A percentile compares a stretch with the other conserved stretches of the same genome.
Evolutionary conservation across 2,888 invertebrate species (phyloP).

Genomic region (Syrista parreyssii): DNA sequence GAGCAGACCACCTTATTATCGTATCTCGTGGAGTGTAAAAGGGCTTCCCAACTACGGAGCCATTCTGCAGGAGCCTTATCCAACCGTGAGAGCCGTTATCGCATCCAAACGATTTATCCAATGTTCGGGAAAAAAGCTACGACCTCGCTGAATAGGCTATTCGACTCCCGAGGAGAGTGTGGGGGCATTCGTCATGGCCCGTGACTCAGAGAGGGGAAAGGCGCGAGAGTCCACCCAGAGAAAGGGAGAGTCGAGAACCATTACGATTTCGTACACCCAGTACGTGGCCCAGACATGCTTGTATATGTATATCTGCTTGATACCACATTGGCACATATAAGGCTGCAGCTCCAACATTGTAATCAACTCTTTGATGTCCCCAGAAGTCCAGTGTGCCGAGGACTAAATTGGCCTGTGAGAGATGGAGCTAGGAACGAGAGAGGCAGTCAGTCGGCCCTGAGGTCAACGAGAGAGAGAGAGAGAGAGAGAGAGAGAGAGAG

Average conservation of each 20-base stretch:
- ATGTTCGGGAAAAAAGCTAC: not conserved
- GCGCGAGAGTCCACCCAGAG: slow-evolving; percentile 1
- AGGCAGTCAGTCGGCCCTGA: slow-evolving; percentile 9
- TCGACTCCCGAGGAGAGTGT: not conserved
- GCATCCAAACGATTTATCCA: not conserved
- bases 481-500: not conserved
- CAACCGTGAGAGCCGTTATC: not conserved
- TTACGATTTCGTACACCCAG: slow-evolving; percentile 1
- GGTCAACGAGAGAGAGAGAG: not conserved
- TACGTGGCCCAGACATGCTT: slow-evolving; percentile 14
- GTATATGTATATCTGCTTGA: slow-evolving; percentile 20
- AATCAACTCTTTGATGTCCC: slow-evolving; percentile 46
- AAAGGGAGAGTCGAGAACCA: not conserved
- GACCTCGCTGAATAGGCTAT: not conserved
- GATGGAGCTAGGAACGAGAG: slow-evolving; percentile 18
- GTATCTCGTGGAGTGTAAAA: not conserved
- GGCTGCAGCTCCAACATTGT: slow-evolving; percentile 42
- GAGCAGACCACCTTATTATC: too few species aligned
- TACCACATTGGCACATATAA: slow-evolving; percentile 37
- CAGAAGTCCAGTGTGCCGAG: slow-evolving; percentile 19
- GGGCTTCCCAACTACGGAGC: not conserved
- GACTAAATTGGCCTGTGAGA: slow-evolving; percentile 11
- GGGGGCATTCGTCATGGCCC: not conserved
- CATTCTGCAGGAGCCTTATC: not conserved
- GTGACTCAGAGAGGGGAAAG: not conserved